phyloP scores from a whole-genome alignment of 2,888 invertebrate species.

The Panopea generosa region DNA sequence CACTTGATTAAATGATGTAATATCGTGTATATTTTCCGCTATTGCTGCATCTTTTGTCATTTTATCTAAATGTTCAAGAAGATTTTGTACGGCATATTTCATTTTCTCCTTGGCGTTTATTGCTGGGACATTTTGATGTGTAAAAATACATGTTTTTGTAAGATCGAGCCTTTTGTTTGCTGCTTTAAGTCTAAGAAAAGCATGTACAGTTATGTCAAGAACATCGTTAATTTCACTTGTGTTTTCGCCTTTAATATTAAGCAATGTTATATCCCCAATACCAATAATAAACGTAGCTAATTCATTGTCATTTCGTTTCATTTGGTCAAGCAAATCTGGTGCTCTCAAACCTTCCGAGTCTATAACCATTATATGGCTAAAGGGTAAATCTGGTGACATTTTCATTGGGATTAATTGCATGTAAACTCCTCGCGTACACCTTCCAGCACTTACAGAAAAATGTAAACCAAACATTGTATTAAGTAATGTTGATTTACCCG shows the following conservation, averaged over 20 bases:
- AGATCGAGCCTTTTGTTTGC: slow-evolving; percentile 2
- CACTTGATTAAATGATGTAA: too few species aligned
- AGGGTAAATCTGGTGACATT: not conserved
- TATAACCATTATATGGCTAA: not conserved
- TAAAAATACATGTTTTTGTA: not conserved
- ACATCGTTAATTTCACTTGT: slow-evolving; percentile 1
- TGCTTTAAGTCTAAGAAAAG: slow-evolving; percentile 3
- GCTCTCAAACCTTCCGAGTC: slow-evolving; percentile 6
- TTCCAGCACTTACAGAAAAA: too few species aligned
- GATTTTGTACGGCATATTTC: slow-evolving; percentile 8
- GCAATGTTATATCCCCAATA: not conserved
- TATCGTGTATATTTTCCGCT: too few species aligned
- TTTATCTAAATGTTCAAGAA: not conserved
- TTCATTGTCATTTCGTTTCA: not conserved
- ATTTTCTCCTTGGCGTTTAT: slow-evolving; percentile 6
- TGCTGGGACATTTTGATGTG: not conserved
- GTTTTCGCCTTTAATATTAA: slow-evolving; percentile 4
- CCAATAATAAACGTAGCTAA: slow-evolving; percentile 6
- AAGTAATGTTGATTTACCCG: too few species aligned
- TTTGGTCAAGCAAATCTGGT: not conserved
- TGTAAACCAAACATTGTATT: too few species aligned
- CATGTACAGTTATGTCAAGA: not conserved
- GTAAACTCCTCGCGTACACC: too few species aligned
- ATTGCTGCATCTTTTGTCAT: too few species aligned
- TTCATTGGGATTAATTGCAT: too few species aligned